These are phyloP conservation scores for Apantesis nais DNA, from an alignment of 2,888 invertebrate genomes.

Conservation along the genomic window DNA sequence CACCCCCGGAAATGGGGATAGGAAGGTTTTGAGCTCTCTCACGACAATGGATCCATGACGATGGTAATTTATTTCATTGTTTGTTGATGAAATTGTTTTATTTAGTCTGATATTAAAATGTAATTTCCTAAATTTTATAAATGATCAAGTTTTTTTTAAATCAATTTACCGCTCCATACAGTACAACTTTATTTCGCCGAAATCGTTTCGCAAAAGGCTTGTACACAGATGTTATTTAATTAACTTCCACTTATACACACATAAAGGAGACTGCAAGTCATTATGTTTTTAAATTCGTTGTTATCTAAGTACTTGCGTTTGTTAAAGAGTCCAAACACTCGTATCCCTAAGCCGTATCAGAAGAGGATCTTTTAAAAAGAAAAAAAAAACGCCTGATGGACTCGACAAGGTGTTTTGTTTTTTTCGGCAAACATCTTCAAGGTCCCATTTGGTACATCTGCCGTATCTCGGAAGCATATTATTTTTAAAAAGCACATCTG, in stretches of 20 bases:
- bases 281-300: conserved; percentile 20
- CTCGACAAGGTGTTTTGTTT: conserved; percentile 72
- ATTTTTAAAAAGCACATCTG: conserved; percentile 79
- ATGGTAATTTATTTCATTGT: neutral
- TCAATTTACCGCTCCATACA: neutral
- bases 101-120: too few species aligned
- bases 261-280: conserved; percentile 18
- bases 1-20: too few species aligned
- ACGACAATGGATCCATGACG: neutral
- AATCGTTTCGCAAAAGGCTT: neutral
- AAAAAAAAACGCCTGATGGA: conserved; percentile 62
- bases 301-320: conserved; percentile 34
- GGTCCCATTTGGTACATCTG: conserved; percentile 77
- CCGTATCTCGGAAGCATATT: conserved; percentile 68
- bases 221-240: conserved; percentile 13
- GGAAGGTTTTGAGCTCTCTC: too few species aligned
- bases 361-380: conserved; percentile 51
- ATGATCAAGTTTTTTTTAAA: neutral
- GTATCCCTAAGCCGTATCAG: conserved; percentile 30
- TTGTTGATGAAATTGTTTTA: too few species aligned
- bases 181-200: neutral
- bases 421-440: conserved; percentile 75
- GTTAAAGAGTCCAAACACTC: conserved; percentile 34
- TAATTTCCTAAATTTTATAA: neutral
- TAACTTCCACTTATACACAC: conserved; percentile 15